Percentiles rank a stretch among this genome's conserved stretches.
Conservation (phyloP, 1,140 invertebrate species). For the Ruditapes philippinarum region DNA sequence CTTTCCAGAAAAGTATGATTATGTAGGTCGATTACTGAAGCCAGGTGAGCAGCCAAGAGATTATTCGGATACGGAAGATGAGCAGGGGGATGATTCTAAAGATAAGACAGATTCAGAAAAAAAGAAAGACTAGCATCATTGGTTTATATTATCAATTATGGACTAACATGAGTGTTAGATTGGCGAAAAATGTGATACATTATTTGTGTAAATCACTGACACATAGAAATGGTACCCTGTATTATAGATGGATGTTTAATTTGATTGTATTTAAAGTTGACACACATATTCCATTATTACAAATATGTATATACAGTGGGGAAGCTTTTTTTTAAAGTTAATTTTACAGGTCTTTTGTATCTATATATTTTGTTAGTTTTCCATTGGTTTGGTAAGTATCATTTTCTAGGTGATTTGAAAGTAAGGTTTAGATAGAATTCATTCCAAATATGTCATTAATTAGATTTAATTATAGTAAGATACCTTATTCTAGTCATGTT, state of each 20-base stretch:
- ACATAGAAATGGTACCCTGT: neutral
- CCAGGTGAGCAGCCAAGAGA: slow-evolving; percentile 96
- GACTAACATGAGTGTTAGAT: neutral
- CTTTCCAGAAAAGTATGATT: slow-evolving; percentile 96
- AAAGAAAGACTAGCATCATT: slow-evolving; percentile 71
- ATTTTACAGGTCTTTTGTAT: too few relatives aligned
- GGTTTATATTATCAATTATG: neutral
- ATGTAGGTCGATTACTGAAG: slow-evolving; percentile 96
- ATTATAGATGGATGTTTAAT: neutral
- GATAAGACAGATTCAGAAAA: slow-evolving; percentile 75
- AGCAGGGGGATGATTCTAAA: slow-evolving; percentile 77
- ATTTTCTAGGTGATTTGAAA: too few relatives aligned
- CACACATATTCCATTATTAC: too few relatives aligned
- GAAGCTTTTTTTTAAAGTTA: too few relatives aligned
- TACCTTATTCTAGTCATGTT: too few relatives aligned
- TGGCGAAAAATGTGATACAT: neutral
- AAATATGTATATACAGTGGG: too few relatives aligned
- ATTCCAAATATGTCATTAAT: too few relatives aligned
- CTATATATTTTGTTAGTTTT: too few relatives aligned
- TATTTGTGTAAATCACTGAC: neutral
- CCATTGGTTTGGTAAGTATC: too few relatives aligned
- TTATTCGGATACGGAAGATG: slow-evolving; percentile 96
- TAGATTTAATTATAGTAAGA: too few relatives aligned
- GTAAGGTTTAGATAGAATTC: too few relatives aligned
- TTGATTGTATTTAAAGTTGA: too few relatives aligned